phyloP scores from a whole-genome alignment of 2,888 invertebrate genomes.

The Eupithecia vulgata region DNA sequence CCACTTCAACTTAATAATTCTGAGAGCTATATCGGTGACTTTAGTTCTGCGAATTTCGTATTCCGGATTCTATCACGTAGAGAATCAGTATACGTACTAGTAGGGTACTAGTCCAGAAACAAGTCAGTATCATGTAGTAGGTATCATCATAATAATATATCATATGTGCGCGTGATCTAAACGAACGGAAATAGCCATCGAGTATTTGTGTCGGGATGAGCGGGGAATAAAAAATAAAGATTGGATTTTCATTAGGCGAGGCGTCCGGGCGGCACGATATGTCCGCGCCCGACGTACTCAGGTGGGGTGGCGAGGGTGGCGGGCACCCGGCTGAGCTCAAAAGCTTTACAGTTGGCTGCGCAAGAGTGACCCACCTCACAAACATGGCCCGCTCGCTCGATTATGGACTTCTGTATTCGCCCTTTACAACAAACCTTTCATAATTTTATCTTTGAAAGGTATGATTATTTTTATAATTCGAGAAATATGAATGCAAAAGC shows the following conservation, averaged over 20 bases:
- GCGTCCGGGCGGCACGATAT: constrained; percentile 80
- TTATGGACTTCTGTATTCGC: constrained; percentile 66
- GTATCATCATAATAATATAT: too few relatives aligned
- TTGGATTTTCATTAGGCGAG: constrained; percentile 81
- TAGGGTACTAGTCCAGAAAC: too few relatives aligned
- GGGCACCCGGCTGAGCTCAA: constrained; percentile 77
- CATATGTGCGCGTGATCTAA: background rate
- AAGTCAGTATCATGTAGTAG: too few relatives aligned
- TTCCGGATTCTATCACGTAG: too few relatives aligned
- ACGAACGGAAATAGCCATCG: constrained; percentile 53
- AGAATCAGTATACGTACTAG: too few relatives aligned
- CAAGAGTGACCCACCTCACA: constrained; percentile 83
- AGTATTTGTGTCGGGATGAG: constrained; percentile 55
- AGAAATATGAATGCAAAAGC: constrained; percentile 26
- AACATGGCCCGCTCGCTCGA: constrained; percentile 69
- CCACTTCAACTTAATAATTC: too few relatives aligned
- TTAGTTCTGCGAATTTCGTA: too few relatives aligned
- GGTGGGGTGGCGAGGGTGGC: constrained; percentile 52
- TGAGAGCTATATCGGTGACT: too few relatives aligned
- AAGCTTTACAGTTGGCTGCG: constrained; percentile 83
- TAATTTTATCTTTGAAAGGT: constrained; percentile 53
- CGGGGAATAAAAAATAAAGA: constrained; percentile 70
- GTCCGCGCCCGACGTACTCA: constrained; percentile 64
- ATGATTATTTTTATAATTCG: constrained; percentile 46
- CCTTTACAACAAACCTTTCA: constrained; percentile 58